A percentile compares a stretch with the other conserved stretches of the same genome.
Conservation (phyloP, 92 coral and sea anemone genomes). For the Actinernus sp. region DNA sequence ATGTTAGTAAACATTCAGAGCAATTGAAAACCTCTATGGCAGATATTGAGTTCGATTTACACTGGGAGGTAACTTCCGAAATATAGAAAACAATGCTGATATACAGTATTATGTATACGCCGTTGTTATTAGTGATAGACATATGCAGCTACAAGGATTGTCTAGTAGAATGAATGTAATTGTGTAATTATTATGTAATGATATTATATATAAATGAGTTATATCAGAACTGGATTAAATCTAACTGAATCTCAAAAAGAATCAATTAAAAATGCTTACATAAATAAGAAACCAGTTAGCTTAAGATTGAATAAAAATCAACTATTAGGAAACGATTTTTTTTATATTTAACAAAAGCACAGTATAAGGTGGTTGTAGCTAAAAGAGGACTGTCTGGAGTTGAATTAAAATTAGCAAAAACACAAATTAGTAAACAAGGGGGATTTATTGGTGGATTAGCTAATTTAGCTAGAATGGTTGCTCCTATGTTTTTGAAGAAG, state of each 20-base stretch:
- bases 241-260: neutral
- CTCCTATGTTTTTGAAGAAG: too few species aligned
- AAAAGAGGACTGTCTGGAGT: too few species aligned
- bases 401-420: too few species aligned
- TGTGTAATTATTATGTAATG: neutral
- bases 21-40: neutral
- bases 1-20: neutral
- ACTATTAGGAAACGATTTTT: neutral
- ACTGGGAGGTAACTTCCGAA: neutral
- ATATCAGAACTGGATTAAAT: neutral
- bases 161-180: neutral
- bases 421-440: too few species aligned
- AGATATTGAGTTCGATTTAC: neutral
- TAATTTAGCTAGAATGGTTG: too few species aligned
- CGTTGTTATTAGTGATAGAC: neutral
- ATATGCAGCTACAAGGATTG: neutral
- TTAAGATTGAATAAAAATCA: neutral
- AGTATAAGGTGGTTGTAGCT: neutral
- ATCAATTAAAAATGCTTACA: neutral
- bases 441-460: too few species aligned
- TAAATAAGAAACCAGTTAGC: neutral
- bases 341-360: neutral
- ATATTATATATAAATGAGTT: neutral
- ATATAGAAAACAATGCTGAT: neutral
- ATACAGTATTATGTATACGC: constrained; percentile 1